Conservation (phyloP, 2,888 invertebrate genomes). For the Zaprionus bogoriensis region DNA sequence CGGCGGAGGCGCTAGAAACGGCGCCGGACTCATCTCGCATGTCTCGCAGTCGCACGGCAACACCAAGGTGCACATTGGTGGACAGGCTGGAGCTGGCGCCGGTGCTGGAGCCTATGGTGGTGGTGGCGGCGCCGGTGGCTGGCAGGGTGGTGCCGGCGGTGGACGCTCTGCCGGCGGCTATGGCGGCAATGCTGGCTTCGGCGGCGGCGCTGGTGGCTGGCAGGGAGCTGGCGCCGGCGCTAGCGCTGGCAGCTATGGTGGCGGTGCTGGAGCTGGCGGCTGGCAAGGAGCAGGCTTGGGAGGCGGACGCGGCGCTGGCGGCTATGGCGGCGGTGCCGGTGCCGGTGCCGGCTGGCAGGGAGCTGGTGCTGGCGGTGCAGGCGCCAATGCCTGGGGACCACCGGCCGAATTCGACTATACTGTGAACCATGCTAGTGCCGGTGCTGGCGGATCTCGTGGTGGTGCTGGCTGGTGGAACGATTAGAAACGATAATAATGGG, state of each 20-base stretch:
- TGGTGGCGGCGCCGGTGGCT: slow-evolving; percentile 24
- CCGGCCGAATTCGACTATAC: slow-evolving; percentile 45
- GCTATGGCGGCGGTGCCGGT: slow-evolving; percentile 21
- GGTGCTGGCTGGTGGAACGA: slow-evolving; percentile 72
- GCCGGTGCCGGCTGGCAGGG: slow-evolving; percentile 28
- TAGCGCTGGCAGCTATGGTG: slow-evolving; percentile 12
- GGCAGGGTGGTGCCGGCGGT: slow-evolving; percentile 12
- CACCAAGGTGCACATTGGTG: slow-evolving; percentile 58
- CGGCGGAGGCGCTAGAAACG: slow-evolving; percentile 48
- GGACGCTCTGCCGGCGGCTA: slow-evolving; percentile 15
- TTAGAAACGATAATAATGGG: too few species aligned
- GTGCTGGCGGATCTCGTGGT: slow-evolving; percentile 51
- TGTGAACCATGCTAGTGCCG: slow-evolving; percentile 44
- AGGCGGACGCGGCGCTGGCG: slow-evolving; percentile 16
- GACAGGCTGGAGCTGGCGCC: slow-evolving; percentile 24
- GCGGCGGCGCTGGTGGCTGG: slow-evolving; percentile 29
- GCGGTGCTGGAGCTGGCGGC: slow-evolving; percentile 9
- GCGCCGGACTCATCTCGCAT: slow-evolving; percentile 59
- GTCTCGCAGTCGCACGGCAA: slow-evolving; percentile 61
- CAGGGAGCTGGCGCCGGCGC: slow-evolving; percentile 25
- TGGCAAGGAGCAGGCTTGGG: slow-evolving; percentile 9
- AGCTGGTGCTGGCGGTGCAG: slow-evolving; percentile 35
- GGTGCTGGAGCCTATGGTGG: slow-evolving; percentile 23
- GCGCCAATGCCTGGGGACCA: slow-evolving; percentile 44
- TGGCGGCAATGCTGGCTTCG: slow-evolving; percentile 13